These are phyloP conservation scores for Neoitamus cyanurus DNA, from an alignment of 2,888 invertebrate species.

Conservation along the genomic window DNA sequence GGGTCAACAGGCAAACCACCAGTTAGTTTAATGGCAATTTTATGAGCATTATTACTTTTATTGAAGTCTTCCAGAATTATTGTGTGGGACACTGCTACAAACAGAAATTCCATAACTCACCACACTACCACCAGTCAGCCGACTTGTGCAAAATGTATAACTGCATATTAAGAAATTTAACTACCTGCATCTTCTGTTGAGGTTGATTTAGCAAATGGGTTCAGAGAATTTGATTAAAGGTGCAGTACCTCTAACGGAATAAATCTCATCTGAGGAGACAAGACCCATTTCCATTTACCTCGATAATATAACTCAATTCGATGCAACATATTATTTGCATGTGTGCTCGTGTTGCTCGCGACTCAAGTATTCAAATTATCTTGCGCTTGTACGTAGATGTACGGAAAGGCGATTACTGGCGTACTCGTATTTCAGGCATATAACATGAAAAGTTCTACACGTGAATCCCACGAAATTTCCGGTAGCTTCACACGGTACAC, in stretches of 20 bases:
- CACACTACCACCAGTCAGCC: background rate
- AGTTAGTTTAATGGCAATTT: background rate
- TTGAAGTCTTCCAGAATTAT: background rate
- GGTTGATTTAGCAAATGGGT: background rate
- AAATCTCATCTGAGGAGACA: background rate
- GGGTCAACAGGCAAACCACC: background rate
- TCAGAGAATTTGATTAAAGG: background rate
- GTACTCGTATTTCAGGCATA: background rate
- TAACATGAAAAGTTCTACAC: background rate
- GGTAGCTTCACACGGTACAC: background rate
- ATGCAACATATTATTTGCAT: background rate
- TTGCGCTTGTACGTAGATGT: background rate
- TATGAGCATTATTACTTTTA: background rate
- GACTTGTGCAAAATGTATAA: background rate
- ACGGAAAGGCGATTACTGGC: background rate
- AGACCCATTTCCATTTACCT: background rate
- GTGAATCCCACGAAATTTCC: background rate
- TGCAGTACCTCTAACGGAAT: background rate
- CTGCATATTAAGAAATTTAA: background rate
- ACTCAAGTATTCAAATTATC: background rate
- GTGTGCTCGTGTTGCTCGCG: background rate
- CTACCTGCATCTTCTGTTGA: background rate
- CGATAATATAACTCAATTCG: background rate
- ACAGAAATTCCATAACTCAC: background rate
- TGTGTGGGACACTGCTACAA: too few species aligned